Evolutionary conservation across 1,140 invertebrate genomes (phyloP), one percentile per base, ranked within the genome.

Genomic region (Magallana ariakensis): DNA sequence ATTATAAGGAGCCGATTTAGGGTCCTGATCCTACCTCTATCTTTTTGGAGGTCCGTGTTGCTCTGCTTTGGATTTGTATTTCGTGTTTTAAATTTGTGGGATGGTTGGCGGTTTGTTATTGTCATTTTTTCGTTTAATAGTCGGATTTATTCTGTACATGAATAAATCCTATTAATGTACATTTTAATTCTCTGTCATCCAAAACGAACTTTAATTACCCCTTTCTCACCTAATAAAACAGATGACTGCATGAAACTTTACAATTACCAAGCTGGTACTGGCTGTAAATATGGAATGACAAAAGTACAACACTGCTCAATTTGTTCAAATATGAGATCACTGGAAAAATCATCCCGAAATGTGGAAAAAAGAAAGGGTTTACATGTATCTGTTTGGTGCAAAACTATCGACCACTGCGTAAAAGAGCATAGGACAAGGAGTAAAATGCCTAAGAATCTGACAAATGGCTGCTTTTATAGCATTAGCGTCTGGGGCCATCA

Each of bases 401-500:
- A 88, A 86, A 5, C 86, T 16, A 75, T 88, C 75, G 4, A 88
- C 87, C 0, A 84, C 87, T n/a, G 84, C 80, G 60, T n/a, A n/a
- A n/a, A n/a, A n/a, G n/a, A n/a, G n/a, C n/a, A n/a, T n/a, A n/a
- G n/a, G 60, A 46, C 54, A 87, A 9, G 86, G 86, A 4, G 81
- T 84, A 57, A 83, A 88, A 83, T 80, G 83, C 22, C 8, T 60
- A 10, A 86, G n/a, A 4, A 62, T 4, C 62, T 15, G 19, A 11
- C 87, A 81, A 54, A 54, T 54, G 6, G 6, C 4, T 3, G 33
- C 62, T 22, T 54, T 57, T 62, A 84, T 86, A 4, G 10, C 62
- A 85, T 84, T 89, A 6, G 85, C 86, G n/a, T 89, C 87, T 11
- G 87, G 57, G 81, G 86, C 33, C 33, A 33, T 88, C 16, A 86